Evolutionary conservation across 23 tunicate genomes (phyloP).

Genomic region (Clavelina lepadiformis): DNA sequence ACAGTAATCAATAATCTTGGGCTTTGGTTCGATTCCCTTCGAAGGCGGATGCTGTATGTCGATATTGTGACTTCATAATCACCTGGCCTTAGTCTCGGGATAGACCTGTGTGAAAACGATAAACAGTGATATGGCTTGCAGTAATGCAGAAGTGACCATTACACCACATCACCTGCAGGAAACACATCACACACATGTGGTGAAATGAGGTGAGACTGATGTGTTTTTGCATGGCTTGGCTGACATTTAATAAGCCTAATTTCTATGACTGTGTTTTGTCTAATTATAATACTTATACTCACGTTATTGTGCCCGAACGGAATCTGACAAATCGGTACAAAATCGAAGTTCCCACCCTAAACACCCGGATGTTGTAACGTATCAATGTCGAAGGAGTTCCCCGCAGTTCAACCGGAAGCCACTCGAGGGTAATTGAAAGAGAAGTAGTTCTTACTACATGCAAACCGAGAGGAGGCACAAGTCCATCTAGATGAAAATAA

Average conservation of each 20-base stretch:
- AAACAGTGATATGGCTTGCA: neutral
- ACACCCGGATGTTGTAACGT: slow-evolving; percentile 32
- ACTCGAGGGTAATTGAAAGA: slow-evolving; percentile 7
- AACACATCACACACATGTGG: too few relatives aligned
- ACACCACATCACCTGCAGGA: neutral
- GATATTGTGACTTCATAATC: slow-evolving; percentile 39
- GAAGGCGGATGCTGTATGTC: slow-evolving; percentile 14
- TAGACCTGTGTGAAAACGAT: slow-evolving; percentile 5
- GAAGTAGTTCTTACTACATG: neutral
- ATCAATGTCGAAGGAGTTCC: neutral
- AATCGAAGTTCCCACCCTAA: neutral
- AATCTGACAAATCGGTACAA: slow-evolving; percentile 2
- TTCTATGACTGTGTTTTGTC: too few relatives aligned
- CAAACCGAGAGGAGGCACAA: slow-evolving; percentile 36
- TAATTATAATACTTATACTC: slow-evolving; percentile 1
- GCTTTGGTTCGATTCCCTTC: slow-evolving; percentile 32
- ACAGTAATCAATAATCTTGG: too few relatives aligned
- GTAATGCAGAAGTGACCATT: neutral
- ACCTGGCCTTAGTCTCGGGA: neutral
- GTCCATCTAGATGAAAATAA: too few relatives aligned
- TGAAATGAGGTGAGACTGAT: neutral
- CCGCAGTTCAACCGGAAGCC: slow-evolving; percentile 18
- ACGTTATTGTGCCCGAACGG: slow-evolving; percentile 10
- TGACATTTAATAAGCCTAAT: too few relatives aligned
- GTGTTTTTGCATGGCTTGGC: neutral